Evolutionary conservation across 2,888 invertebrate species (phyloP).

Genomic region (Rotaria socialis): DNA sequence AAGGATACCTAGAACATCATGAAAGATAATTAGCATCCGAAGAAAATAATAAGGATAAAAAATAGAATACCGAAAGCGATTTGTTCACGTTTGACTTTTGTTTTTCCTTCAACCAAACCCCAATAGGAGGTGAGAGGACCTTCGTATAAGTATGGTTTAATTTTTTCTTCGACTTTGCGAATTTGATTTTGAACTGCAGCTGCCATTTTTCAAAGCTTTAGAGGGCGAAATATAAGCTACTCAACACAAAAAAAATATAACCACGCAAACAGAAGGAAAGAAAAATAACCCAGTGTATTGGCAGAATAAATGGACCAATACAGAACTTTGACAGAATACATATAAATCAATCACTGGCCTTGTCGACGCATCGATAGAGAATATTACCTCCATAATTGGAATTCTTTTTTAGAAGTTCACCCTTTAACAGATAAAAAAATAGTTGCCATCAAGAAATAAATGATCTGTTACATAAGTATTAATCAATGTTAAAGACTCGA

Average conservation of each 20-base stretch:
- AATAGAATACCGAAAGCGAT: background rate
- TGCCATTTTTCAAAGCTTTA: background rate
- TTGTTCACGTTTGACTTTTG: constrained; percentile 21
- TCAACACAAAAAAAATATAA: background rate
- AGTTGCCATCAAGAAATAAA: no score
- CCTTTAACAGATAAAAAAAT: no score
- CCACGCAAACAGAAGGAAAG: background rate
- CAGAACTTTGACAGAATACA: no score
- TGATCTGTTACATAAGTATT: no score
- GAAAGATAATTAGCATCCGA: background rate
- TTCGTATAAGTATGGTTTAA: background rate
- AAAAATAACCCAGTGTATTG: background rate
- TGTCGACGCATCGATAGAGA: no score
- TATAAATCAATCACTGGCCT: no score
- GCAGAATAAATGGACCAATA: background rate
- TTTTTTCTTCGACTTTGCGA: background rate
- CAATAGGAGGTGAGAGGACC: background rate
- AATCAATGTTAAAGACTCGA: no score
- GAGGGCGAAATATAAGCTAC: background rate
- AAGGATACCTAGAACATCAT: constrained; percentile 37
- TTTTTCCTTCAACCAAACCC: background rate
- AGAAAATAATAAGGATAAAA: background rate
- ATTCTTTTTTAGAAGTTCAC: no score
- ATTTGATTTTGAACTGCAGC: background rate
- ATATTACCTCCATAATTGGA: no score